Percentiles rank a stretch among this genome's conserved stretches.
phyloP scores from a whole-genome alignment of 2,888 invertebrate species.

The Pegoplata infirma region DNA sequence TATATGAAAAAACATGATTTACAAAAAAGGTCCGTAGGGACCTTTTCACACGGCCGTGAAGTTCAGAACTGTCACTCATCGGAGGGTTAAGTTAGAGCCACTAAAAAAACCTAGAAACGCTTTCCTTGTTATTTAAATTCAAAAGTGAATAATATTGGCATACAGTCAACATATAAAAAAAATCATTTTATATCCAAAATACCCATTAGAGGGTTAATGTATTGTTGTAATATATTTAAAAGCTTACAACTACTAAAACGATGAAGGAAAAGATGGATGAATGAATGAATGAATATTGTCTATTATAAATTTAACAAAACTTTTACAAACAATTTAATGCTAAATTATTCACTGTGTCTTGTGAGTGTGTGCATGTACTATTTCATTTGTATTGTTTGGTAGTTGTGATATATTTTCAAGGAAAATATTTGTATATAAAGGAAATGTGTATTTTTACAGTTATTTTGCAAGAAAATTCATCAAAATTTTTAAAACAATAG shows the following conservation, averaged over 20 bases:
- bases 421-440: conserved; percentile 21
- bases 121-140: no score
- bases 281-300: neutral
- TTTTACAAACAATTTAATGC: conserved; percentile 49
- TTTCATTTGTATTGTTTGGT: neutral
- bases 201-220: neutral
- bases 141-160: no score
- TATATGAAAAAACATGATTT: no score
- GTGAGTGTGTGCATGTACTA: no score
- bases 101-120: no score
- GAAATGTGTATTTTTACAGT: conserved; percentile 36
- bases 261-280: conserved; percentile 12
- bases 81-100: no score
- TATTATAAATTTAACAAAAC: conserved; percentile 37
- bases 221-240: conserved; percentile 9
- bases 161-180: no score
- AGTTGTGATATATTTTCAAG: neutral
- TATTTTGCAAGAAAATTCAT: conserved; percentile 39
- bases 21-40: no score
- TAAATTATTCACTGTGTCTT: conserved; percentile 37
- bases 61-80: no score
- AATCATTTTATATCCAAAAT: no score
- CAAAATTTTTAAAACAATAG: conserved; percentile 31
- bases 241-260: no score
- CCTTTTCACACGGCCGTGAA: no score